Evolutionary conservation across 2,888 invertebrate species (phyloP), one percentile per base, ranked within the genome.

Genomic region (Leuctra nigra): DNA sequence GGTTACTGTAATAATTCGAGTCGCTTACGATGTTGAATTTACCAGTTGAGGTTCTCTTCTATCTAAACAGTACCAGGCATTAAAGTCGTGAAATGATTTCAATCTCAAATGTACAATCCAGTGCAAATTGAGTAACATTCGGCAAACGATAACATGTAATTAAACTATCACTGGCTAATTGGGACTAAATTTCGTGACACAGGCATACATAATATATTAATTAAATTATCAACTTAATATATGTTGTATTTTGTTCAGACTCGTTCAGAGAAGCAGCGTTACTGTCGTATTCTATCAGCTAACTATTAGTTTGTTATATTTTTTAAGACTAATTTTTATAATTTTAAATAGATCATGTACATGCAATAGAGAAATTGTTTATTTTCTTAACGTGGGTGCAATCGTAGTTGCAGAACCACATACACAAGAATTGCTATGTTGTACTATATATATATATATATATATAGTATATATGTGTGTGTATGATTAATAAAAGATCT

Each of bases 391-490:
- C n/a, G n/a, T n/a, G n/a, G n/a, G n/a, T n/a, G n/a, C n/a, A n/a
- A n/a, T n/a, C n/a, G n/a, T n/a, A n/a, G n/a, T n/a, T n/a, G n/a
- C n/a, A n/a, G n/a, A n/a, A n/a, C n/a, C n/a, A n/a, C n/a, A n/a
- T 52, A 59, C 52, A 52, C 52, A 57, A 56, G 54, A 38, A 56
- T 50, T 44, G 52, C 55, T 52, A 54, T 50, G 44, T 54, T 56
- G 39, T 47, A 56, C 29, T 44, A 56, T 52, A 56, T 54, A 54
- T 56, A 57, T 56, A 59, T 54, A 41, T 46, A 47, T 54, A 57
- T 53, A 39, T 41, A 46, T 53, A 39, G 25, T 55, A 44, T 50
- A 24, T 23, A 33, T 29, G 33, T 29, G 52, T 38, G 35, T 55
- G 48, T 18, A 14, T 50, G 25, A 48, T 20, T 23, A 18, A 39